Evolutionary conservation across 2,113 vertebrate species (phyloP), one percentile per base, ranked within the genome.

Genomic region (Catharus bicknelli): DNA sequence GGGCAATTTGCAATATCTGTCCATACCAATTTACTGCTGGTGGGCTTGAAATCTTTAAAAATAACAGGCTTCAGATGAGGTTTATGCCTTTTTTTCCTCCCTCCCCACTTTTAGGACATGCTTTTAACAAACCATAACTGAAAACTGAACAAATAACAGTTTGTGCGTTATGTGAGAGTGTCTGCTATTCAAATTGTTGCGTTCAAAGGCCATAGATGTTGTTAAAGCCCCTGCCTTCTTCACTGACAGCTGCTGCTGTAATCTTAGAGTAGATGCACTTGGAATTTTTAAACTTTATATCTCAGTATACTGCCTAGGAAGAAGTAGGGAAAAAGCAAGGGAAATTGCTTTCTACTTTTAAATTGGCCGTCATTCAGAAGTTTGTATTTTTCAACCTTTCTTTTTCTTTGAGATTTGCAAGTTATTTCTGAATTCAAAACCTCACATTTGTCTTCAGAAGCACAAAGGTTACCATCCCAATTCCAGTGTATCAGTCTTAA

Each of bases 131-230:
- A 55, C 34, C 16, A 1, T 55, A 84, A 74, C 38, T 63, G 61
- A 78, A 89, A 81, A 29, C 43, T 51, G 54, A 95, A 53, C 32
- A 86, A 93, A 50, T 50, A 94, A 68, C 51, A 88, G 80, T 90
- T 86, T 92, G 43, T 81, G 36, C 53, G 43, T 82, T 94, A 72
- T 53, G 11, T 86, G 92, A 93, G 50, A 47, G 74, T 90, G 53
- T 32, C 82, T 55, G 26, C 66, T 93, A 42, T 76, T 83, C 32
- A 79, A 72, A 84, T 48, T 17, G 22, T 42, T 87, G 29, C 29
- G 17, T 74, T 83, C 61, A 72, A 54, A 64, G 59, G 29, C 47
- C 16, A 7, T 32, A 55, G 32, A 48, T 85, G 26, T 5, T 78
- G n/a, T 81, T 84, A 79, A 89, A 82, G 25, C 16, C 26, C 11